Percentiles rank a stretch among this genome's conserved stretches.
These are phyloP conservation scores for Heterotilapia buettikoferi DNA, from an alignment of 2,113 vertebrate species.

Conservation along the genomic window DNA sequence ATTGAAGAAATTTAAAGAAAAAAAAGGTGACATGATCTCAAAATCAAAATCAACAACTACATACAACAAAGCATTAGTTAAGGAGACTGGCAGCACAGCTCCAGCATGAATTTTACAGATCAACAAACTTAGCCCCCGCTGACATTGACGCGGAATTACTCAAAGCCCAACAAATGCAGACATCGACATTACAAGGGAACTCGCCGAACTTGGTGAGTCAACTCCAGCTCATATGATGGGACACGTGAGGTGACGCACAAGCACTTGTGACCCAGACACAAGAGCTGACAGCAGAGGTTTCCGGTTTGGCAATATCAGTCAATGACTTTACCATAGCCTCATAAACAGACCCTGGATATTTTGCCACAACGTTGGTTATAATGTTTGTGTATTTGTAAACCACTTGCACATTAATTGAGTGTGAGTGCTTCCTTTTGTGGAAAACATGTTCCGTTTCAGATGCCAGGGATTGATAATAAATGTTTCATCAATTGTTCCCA, in stretches of 20 bases:
- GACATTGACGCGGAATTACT: neutral
- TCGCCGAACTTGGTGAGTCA: neutral
- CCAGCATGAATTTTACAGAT: neutral
- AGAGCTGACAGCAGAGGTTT: neutral
- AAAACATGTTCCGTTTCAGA: neutral
- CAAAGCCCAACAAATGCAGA: neutral
- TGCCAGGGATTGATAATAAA: neutral
- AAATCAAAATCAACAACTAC: neutral
- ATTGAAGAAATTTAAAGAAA: neutral
- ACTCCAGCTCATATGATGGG: neutral
- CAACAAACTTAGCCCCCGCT: neutral
- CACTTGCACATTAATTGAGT: neutral
- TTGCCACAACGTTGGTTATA: neutral
- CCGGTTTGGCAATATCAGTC: neutral
- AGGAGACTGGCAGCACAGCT: neutral
- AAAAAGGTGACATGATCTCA: neutral
- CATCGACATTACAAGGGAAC: neutral
- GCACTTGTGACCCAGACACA: neutral
- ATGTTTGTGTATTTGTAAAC: neutral
- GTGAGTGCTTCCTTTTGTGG: neutral
- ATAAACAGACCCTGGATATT: neutral
- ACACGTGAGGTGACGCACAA: neutral
- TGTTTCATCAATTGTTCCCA: neutral
- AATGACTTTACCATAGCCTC: neutral
- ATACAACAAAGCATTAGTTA: neutral